These are phyloP conservation scores for Onchidella celtica DNA, from an alignment of 2,888 invertebrate genomes.

Conservation along the genomic window DNA sequence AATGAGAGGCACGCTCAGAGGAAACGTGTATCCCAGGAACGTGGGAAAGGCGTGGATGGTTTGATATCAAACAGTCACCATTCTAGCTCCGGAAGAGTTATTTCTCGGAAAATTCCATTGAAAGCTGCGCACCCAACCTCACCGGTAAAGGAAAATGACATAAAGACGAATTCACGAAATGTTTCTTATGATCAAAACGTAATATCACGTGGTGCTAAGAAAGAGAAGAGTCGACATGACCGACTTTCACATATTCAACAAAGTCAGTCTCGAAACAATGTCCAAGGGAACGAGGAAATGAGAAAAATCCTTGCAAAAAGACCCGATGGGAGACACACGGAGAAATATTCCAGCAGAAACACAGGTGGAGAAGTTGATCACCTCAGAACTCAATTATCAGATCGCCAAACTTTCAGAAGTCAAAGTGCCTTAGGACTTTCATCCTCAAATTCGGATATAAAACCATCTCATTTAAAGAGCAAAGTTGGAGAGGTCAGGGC, in stretches of 20 bases:
- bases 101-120: conserved; percentile 8
- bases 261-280: no score
- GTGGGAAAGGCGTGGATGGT: no score
- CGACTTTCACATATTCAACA: no score
- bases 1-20: no score
- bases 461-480: neutral
- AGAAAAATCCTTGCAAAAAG: conserved; percentile 18
- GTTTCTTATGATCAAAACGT: no score
- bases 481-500: neutral
- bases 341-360: neutral
- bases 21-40: no score
- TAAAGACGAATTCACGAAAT: neutral
- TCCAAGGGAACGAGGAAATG: neutral
- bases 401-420: conserved; percentile 1
- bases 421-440: conserved; percentile 17
- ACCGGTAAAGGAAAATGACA: neutral
- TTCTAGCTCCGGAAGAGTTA: neutral
- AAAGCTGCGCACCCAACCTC: conserved; percentile 8
- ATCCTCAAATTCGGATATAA: neutral
- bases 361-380: no score
- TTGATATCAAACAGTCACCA: neutral
- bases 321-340: neutral
- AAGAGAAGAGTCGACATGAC: no score
- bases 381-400: no score
- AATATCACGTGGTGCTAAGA: neutral